Percentiles rank a stretch among this genome's conserved stretches.
These are phyloP conservation scores for Gobius niger DNA, from an alignment of 2,113 vertebrate species.

Conservation along the genomic window DNA sequence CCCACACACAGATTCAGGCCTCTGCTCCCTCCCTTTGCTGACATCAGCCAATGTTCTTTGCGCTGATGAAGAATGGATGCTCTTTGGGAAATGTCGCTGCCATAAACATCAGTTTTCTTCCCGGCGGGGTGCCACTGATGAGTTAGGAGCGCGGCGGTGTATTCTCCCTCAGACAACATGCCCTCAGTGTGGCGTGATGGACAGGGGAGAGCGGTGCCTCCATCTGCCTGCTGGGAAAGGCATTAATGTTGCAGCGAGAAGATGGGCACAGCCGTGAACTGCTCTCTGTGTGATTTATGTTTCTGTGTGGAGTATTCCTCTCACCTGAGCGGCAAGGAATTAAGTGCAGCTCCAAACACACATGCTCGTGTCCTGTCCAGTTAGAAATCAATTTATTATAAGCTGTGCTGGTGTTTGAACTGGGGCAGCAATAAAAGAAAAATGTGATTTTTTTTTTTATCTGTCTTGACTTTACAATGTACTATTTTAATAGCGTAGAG, in stretches of 20 bases:
- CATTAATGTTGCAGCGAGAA: slow-evolving; percentile 31
- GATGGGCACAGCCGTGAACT: slow-evolving; percentile 22
- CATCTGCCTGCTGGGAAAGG: slow-evolving; percentile 26
- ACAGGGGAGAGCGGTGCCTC: slow-evolving; percentile 39
- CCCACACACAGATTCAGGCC: slow-evolving; percentile 16
- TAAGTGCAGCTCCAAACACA: background rate
- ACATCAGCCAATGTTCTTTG: slow-evolving; percentile 42
- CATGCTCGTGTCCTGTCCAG: background rate
- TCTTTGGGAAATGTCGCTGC: slow-evolving; percentile 45
- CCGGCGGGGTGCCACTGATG: slow-evolving; percentile 40
- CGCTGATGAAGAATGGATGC: slow-evolving; percentile 56
- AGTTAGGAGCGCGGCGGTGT: slow-evolving; percentile 53
- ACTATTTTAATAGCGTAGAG: too few species aligned
- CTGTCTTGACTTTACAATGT: too few species aligned
- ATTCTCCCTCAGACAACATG: slow-evolving; percentile 34
- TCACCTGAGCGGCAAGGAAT: slow-evolving; percentile 8
- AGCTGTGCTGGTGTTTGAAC: too few species aligned
- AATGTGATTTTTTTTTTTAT: too few species aligned
- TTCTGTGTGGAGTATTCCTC: slow-evolving; percentile 10
- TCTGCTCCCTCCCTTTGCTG: slow-evolving; percentile 19
- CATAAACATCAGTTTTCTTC: slow-evolving; percentile 59
- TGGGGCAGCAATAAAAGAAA: background rate
- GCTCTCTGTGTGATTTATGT: slow-evolving; percentile 21
- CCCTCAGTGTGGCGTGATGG: slow-evolving; percentile 32
- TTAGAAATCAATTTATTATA: background rate